Evolutionary conservation across 1,140 invertebrate genomes (phyloP), one percentile per base, ranked within the genome.

Genomic region (Eufriesea mexicana): DNA sequence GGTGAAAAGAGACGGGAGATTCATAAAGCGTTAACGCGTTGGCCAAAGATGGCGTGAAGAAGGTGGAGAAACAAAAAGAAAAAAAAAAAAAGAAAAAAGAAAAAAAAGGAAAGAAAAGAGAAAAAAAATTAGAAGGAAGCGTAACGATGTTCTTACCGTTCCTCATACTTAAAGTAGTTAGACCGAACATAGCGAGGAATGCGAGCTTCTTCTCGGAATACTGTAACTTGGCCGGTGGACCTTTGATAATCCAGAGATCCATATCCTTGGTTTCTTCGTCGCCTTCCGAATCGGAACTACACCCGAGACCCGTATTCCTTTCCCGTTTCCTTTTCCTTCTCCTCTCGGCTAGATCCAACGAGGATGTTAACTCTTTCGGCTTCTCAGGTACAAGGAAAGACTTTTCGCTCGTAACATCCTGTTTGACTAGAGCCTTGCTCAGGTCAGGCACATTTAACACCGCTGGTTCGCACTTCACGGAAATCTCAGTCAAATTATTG

Each of bases 201-300:
- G 91, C 86, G 8, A 95, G 82, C 86, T 95, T 95, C 55, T 92
- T 89, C 51, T 94, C 92, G 0, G 93, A 91, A 84, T 92, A 93
- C 66, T 93, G 93, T 2, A 93, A 86, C 78, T 94, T 94, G 9
- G 93, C 93, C 9, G 94, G 94, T 9, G 95, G 95, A 51, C 95
- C 95, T 89, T 95, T 95, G 20, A 94, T 94, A 9, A 95, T 93
- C 92, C 92, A 94, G 2, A 94, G 77, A 79, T 94, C 93, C 49
- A 92, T 5, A n/a, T 93, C 91, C 59, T 89, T 92, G 45, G 71
- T 42, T 10, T 93, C 92, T 0, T 92, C 92, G 10, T 94, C 94
- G 18, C 87, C 91, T 51, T 94, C 94, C 20, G 94, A 94, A 20
- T 94, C 94, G 16, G 93, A 94, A 67, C 92, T 92, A 59, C 90